These are phyloP conservation scores for Boloria selene DNA, from an alignment of 2,888 invertebrate genomes.

Conservation along the genomic window DNA sequence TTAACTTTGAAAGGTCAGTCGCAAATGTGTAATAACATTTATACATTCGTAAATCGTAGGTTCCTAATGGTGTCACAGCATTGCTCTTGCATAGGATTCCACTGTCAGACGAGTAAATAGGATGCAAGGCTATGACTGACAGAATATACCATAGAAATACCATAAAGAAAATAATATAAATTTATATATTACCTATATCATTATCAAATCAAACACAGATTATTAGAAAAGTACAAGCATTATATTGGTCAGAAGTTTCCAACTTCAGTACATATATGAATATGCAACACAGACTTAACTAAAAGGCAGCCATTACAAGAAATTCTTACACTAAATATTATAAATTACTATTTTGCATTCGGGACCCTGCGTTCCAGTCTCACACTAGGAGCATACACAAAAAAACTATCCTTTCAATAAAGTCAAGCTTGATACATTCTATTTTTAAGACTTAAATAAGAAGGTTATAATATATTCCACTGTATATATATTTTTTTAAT, in stretches of 20 bases:
- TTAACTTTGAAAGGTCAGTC: background rate
- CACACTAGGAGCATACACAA: conserved; percentile 34
- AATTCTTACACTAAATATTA: conserved; percentile 50
- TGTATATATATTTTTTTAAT: too few species aligned
- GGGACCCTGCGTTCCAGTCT: conserved; percentile 59
- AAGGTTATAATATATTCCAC: too few species aligned
- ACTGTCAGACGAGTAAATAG: conserved; percentile 1
- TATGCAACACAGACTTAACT: conserved; percentile 56
- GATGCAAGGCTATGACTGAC: conserved; percentile 3
- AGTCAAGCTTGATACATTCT: background rate
- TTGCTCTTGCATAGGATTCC: conserved; percentile 9
- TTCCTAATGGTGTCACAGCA: conserved; percentile 5
- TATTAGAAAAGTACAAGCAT: conserved; percentile 21
- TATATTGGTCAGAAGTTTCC: conserved; percentile 36
- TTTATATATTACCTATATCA: conserved; percentile 18
- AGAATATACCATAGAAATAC: conserved; percentile 1
- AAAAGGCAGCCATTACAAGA: conserved; percentile 41
- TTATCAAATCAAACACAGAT: conserved; percentile 13
- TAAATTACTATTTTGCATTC: conserved; percentile 49
- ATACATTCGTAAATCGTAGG: background rate
- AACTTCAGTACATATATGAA: conserved; percentile 51
- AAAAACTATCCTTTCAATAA: conserved; percentile 12
- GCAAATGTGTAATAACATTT: background rate
- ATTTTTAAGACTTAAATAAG: background rate
- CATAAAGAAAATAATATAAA: conserved; percentile 8